Base-by-base conservation (phyloP, 2,888 invertebrate genomes). In the Phymatocera aterrima region DNA sequence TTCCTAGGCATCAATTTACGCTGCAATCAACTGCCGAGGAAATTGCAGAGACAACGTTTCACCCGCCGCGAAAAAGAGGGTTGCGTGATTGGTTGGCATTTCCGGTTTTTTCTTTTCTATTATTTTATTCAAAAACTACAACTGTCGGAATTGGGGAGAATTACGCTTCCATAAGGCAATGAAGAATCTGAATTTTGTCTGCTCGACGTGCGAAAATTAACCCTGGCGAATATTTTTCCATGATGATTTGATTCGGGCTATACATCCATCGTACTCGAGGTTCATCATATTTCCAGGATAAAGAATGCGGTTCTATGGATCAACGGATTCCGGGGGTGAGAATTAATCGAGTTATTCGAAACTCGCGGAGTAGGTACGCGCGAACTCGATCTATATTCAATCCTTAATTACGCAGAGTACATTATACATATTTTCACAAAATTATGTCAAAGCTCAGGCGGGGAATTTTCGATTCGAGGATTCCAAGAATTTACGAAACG, bases 331-430 rank as follows among this genome's bases (percentile, higher is more conserved):
- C 51, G 51, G 8, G 51, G 8, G 31, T 72, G 31, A 18, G 34
- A 72, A 51, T 48, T 31, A 51, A 51, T 72, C 48, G 28, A 51
- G 48, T 51, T 24, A 68, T 68, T 68, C 28, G 43, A 46, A 43
- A 43, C 12, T 18, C 31, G 70, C 70, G 3, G 31, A 31, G 51
- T n/a, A n/a, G n/a, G n/a, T n/a, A 72, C 24, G 12, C 28, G 68
- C 12, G 24, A 68, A 40, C 40, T 12, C 15, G 68, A 31, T 72
- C 34, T 51, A 51, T 72, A 72, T 72, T 72, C 21, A 37, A 72
- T 51, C 43, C 31, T 43, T 68, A 24, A 72, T 48, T 48, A 51
- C 72, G 12, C 12, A 24, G 15, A 51, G 48, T 51, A 34, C 18
- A 34, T 72, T 34, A 72, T n/a, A n/a, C n/a, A n/a, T 31, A 51